Evolutionary conservation across 2,113 vertebrate genomes (phyloP).

Genomic region (Gobius niger): DNA sequence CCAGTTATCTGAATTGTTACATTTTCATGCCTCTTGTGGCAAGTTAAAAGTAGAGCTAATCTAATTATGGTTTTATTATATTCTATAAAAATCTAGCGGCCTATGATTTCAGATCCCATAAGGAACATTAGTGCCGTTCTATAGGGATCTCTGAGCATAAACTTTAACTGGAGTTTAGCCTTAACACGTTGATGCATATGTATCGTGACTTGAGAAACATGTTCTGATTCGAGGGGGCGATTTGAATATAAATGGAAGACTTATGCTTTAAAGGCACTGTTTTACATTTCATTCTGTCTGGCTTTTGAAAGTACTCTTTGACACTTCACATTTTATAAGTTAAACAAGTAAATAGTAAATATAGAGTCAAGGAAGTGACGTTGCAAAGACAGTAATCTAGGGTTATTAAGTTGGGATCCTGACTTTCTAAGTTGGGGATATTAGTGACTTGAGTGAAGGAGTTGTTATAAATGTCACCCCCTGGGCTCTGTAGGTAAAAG

Average conservation of each 20-base stretch:
- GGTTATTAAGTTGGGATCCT: no score
- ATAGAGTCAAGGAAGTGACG: no score
- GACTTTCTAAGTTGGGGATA: no score
- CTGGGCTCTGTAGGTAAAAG: no score
- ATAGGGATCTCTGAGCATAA: neutral
- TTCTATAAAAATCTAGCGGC: neutral
- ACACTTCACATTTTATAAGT: no score
- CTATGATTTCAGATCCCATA: constrained; percentile 1
- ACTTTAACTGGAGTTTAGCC: neutral
- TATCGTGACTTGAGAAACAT: neutral
- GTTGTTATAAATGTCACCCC: no score
- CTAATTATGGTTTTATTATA: constrained; percentile 8
- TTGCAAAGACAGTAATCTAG: no score
- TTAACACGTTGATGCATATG: neutral
- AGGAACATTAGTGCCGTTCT: neutral
- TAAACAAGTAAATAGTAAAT: no score
- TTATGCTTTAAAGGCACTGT: neutral
- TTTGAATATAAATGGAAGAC: neutral
- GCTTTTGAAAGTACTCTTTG: no score
- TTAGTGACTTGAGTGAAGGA: no score
- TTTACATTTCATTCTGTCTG: no score
- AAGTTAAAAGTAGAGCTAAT: constrained; percentile 14
- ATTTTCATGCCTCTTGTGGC: neutral
- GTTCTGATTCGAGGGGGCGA: neutral
- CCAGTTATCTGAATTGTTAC: neutral